These are phyloP conservation scores for Periophthalmus magnuspinnatus DNA, from an alignment of 2,797 vertebrate species.

Conservation along the genomic window DNA sequence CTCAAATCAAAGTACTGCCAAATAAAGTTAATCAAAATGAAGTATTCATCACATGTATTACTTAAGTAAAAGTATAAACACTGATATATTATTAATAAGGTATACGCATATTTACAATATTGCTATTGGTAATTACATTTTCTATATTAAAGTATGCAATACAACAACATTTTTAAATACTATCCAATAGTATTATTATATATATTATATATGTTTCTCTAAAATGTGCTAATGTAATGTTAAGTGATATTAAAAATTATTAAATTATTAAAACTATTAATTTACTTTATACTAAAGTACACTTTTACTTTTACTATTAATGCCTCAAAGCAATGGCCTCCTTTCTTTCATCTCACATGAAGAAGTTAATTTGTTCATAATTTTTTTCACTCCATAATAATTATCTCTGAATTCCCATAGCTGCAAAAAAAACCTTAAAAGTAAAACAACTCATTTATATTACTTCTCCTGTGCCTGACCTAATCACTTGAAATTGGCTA, in stretches of 20 bases:
- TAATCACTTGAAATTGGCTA: conserved; percentile 28
- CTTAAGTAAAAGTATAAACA: neutral
- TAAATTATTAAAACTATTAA: too few species aligned
- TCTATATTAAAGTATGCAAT: too few species aligned
- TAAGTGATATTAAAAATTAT: too few species aligned
- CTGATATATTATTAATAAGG: neutral
- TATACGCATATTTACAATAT: neutral
- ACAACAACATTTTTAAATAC: too few species aligned
- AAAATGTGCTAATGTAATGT: too few species aligned
- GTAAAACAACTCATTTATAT: conserved; percentile 27
- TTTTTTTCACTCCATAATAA: conserved; percentile 24
- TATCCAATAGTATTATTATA: too few species aligned
- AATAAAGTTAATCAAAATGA: neutral
- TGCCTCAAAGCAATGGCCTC: neutral
- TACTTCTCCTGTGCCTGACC: conserved; percentile 28
- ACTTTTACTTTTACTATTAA: neutral
- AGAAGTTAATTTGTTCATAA: conserved; percentile 10
- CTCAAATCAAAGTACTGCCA: neutral
- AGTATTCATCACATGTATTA: neutral
- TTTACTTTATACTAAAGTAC: neutral
- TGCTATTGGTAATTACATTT: neutral
- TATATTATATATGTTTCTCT: too few species aligned
- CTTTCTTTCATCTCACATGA: conserved; percentile 17
- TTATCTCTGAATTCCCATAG: conserved; percentile 29
- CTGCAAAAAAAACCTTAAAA: conserved; percentile 29